phyloP scores from a whole-genome alignment of 2,113 vertebrate genomes.

The Rattus norvegicus region GRCr8 NC_086021.1:183378501-183379000 shows the following conservation, averaged over 20 bases:
- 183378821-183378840: neutral
- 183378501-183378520: neutral
- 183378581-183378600: too few relatives aligned
- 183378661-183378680: neutral
- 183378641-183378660: neutral
- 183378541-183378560: neutral
- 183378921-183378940: neutral
- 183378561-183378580: neutral
- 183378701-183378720: too few relatives aligned
- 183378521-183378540: too few relatives aligned
- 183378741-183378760: too few relatives aligned
- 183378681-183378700: neutral
- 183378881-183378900: neutral
- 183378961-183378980: neutral
- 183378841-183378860: too few relatives aligned
- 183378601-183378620: neutral
- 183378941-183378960: neutral
- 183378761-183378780: neutral
- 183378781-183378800: too few relatives aligned
- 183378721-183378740: neutral
- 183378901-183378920: neutral
- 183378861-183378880: neutral
- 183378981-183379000: neutral
- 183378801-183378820: neutral
- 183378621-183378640: neutral